These are phyloP conservation scores for Chanos chanos DNA, from an alignment of 2,797 vertebrate species.

Conservation along the genomic window DNA sequence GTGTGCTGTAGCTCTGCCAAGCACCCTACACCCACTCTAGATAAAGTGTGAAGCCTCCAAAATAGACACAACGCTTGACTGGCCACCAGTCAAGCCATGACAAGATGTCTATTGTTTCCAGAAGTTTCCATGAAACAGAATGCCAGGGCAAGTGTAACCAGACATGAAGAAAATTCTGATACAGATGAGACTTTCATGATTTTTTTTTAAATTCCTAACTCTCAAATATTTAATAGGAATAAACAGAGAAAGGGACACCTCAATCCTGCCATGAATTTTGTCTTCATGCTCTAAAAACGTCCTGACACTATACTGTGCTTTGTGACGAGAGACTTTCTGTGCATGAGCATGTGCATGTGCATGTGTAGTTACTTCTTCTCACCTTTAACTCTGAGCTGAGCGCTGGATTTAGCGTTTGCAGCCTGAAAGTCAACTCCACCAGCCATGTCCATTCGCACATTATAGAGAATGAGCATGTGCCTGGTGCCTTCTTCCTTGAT, in stretches of 20 bases:
- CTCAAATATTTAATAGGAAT: no score
- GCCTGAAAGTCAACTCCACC: conserved; percentile 92
- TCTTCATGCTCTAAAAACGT: no score
- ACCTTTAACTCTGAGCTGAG: conserved; percentile 97
- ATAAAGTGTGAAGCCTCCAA: conserved; percentile 77
- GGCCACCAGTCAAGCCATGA: conserved; percentile 57
- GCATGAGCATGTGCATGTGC: not conserved
- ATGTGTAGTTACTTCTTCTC: conserved; percentile 19
- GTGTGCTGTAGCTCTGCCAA: conserved; percentile 67
- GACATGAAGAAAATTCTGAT: no score
- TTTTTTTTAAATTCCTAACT: no score
- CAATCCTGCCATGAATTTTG: not conserved
- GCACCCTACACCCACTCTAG: conserved; percentile 67
- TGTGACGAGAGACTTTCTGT: not conserved
- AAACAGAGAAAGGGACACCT: no score
- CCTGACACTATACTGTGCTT: no score
- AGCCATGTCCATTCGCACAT: conserved; percentile 86
- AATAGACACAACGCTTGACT: conserved; percentile 76
- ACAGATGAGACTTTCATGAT: no score
- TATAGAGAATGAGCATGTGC: conserved; percentile 89
- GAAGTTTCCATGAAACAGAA: no score
- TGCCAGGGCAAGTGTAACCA: no score
- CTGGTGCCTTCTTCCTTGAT: conserved; percentile 94
- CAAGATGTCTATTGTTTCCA: conserved; percentile 45
- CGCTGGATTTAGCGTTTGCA: conserved; percentile 90